Conservation (phyloP, 2,888 invertebrate species). For the Poecilus cupreus region DNA sequence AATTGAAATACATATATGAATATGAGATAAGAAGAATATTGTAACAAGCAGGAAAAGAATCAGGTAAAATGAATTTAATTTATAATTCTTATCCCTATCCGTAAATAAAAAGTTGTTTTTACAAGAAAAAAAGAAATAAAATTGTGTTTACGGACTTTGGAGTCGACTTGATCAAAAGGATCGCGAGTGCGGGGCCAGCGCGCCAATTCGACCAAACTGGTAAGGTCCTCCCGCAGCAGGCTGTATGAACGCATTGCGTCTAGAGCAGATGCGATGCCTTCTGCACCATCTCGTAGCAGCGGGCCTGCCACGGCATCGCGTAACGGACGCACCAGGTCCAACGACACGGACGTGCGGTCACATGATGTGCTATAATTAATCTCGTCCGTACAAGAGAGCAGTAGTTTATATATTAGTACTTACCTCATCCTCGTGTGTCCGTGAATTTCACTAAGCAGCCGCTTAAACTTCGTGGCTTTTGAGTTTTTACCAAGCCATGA, state of each 20-base stretch:
- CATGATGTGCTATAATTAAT: conserved; percentile 84
- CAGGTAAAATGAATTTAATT: too few species aligned
- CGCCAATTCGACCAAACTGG: conserved; percentile 89
- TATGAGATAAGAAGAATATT: too few species aligned
- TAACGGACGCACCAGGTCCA: conserved; percentile 91
- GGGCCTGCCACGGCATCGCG: conserved; percentile 86
- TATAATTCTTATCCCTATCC: too few species aligned
- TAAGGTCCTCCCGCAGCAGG: conserved; percentile 92
- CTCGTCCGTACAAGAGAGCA: too few species aligned
- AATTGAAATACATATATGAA: too few species aligned
- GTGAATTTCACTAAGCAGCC: conserved; percentile 89
- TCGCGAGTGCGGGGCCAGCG: conserved; percentile 88
- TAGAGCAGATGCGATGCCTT: conserved; percentile 84
- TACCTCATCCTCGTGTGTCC: conserved; percentile 90
- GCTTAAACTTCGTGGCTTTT: conserved; percentile 84
- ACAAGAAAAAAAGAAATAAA: too few species aligned
- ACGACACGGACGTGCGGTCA: conserved; percentile 86
- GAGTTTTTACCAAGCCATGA: conserved; percentile 98
- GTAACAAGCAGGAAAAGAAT: too few species aligned
- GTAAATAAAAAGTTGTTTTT: too few species aligned
- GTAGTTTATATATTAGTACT: too few species aligned
- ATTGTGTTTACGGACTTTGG: conserved; percentile 74
- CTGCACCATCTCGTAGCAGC: conserved; percentile 80
- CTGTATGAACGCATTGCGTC: conserved; percentile 88
- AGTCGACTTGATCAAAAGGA: conserved; percentile 84